Evolutionary conservation across 2,888 invertebrate genomes (phyloP).

Genomic region (Sphaeridia pumilis): DNA sequence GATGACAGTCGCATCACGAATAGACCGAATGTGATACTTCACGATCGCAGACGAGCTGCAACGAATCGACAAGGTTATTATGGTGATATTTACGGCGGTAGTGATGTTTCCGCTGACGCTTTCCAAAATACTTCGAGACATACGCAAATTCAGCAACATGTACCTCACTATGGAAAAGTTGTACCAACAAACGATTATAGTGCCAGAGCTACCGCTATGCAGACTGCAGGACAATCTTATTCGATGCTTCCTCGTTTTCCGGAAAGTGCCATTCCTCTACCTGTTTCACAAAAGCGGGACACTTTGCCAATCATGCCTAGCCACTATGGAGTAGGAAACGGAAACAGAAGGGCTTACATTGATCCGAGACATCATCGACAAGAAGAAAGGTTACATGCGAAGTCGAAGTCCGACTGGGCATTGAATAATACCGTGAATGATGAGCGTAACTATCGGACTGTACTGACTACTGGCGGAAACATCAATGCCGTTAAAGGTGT

Average conservation of each 20-base stretch:
- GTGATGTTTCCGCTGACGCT: not conserved
- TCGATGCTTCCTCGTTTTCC: too few species aligned
- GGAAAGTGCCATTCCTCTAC: not conserved
- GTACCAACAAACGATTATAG: not conserved
- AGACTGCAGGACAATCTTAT: not conserved
- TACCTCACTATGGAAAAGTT: not conserved
- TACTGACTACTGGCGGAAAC: too few species aligned
- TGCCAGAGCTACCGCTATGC: not conserved
- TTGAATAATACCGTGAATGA: conserved; percentile 20
- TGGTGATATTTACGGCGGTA: not conserved
- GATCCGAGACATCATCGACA: conserved; percentile 9
- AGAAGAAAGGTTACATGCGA: conserved; percentile 27
- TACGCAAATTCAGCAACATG: not conserved
- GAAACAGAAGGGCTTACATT: not conserved
- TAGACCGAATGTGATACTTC: too few species aligned
- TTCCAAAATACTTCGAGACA: not conserved
- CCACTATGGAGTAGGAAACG: not conserved
- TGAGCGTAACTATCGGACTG: conserved; percentile 4
- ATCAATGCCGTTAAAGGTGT: too few species aligned
- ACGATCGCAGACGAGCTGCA: too few species aligned
- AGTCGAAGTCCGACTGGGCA: conserved; percentile 35
- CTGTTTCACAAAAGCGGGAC: too few species aligned
- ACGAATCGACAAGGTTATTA: too few species aligned
- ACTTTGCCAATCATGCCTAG: too few species aligned
- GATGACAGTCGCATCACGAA: not conserved